Evolutionary conservation across 2,113 vertebrate genomes (phyloP).

Genomic region (Neoarius graeffei): DNA sequence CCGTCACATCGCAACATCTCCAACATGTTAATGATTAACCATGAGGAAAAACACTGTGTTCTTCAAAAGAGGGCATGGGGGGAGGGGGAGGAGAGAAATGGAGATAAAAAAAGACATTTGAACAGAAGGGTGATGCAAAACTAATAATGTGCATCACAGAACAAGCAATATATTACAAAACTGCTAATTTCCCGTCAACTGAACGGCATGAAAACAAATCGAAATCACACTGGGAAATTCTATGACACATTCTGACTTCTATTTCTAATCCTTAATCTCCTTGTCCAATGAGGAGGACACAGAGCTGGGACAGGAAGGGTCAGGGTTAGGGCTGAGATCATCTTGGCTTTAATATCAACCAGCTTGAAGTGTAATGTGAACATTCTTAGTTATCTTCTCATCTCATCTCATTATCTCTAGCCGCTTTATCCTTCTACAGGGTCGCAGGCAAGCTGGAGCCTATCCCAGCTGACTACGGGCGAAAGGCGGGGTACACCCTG

Average conservation of each 20-base stretch:
- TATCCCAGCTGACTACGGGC: too few species aligned
- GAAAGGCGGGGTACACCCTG: too few species aligned
- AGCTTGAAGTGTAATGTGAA: background rate
- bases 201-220: background rate
- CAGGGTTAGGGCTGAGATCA: background rate
- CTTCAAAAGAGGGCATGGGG: background rate
- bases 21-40: conserved; percentile 27
- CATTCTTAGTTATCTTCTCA: background rate
- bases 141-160: background rate
- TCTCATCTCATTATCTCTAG: too few species aligned
- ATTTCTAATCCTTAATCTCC: background rate
- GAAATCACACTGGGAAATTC: background rate
- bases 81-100: background rate
- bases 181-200: background rate
- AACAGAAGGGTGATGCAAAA: background rate
- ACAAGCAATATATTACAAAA: conserved; percentile 9
- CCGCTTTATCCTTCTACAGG: too few species aligned
- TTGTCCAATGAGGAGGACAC: too few species aligned
- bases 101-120: conserved; percentile 1
- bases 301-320: too few species aligned
- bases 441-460: too few species aligned
- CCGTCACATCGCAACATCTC: background rate
- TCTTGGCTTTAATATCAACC: background rate
- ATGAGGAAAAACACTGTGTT: background rate
- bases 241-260: background rate